Evolutionary conservation across 2,797 vertebrate genomes (phyloP).

Genomic region (Gymnothorax reevesii): DNA sequence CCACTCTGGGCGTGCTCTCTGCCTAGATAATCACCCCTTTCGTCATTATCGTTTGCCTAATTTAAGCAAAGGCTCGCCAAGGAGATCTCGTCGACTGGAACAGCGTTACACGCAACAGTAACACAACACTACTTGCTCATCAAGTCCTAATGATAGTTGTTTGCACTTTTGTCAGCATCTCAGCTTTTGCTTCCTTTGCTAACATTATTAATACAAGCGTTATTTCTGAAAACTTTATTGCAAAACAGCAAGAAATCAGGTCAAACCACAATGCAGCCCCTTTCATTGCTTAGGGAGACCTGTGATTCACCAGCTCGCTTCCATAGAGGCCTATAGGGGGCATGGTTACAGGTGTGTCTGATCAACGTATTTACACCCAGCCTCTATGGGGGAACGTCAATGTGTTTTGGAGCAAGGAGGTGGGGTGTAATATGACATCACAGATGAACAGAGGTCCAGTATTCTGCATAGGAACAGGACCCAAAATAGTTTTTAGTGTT

Average conservation of each 20-base stretch:
- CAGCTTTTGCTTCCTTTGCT: neutral
- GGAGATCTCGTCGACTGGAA: neutral
- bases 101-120: neutral
- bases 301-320: conserved; percentile 56
- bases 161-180: neutral
- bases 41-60: neutral
- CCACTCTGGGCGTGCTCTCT: neutral
- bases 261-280: neutral
- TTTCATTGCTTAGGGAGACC: conserved; percentile 37
- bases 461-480: conserved; percentile 80
- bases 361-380: conserved; percentile 74
- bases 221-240: neutral
- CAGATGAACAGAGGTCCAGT: conserved; percentile 68
- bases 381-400: conserved; percentile 48
- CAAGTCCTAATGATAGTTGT: neutral
- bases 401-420: conserved; percentile 34
- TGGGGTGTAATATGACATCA: conserved; percentile 43
- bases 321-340: conserved; percentile 58
- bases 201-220: neutral
- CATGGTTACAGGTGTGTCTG: conserved; percentile 59
- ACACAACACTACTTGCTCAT: neutral
- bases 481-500: conserved; percentile 81
- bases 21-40: neutral
- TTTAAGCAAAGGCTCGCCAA: neutral
- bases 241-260: neutral